These are phyloP conservation scores for Ornithoptera alexandrae DNA, from an alignment of 2,888 invertebrate genomes.

Conservation along the genomic window DNA sequence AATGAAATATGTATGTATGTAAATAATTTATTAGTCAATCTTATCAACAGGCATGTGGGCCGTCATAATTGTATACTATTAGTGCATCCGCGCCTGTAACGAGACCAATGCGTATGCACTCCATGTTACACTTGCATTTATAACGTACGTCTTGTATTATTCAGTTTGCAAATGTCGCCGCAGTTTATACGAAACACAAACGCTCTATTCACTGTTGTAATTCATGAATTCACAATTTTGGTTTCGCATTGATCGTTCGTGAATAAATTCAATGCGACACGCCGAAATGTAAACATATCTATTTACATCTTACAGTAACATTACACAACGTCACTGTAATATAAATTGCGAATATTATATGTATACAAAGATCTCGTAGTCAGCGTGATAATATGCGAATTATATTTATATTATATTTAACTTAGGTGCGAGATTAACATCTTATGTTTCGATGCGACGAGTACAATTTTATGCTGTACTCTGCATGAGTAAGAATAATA, in stretches of 20 bases:
- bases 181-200: constrained; percentile 33
- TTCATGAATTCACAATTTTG: constrained; percentile 30
- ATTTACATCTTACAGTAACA: constrained; percentile 15
- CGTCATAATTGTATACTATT: constrained; percentile 50
- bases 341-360: neutral
- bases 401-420: no score
- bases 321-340: constrained; percentile 2
- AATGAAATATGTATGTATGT: constrained; percentile 48
- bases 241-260: constrained; percentile 20
- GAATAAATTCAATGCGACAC: constrained; percentile 22
- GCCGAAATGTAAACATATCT: constrained; percentile 12
- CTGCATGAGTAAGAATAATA: no score
- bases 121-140: constrained; percentile 34
- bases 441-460: no score
- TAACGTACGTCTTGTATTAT: constrained; percentile 35
- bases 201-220: constrained; percentile 31
- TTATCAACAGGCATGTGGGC: constrained; percentile 47
- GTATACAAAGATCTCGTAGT: neutral
- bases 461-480: no score
- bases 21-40: constrained; percentile 47
- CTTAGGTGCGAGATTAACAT: no score
- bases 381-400: no score
- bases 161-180: constrained; percentile 31
- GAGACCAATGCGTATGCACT: constrained; percentile 39
- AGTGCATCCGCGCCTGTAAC: constrained; percentile 45